A percentile compares a stretch with the other conserved stretches of the same genome.
These are phyloP conservation scores for Scrobipalpa atriplicella DNA, from an alignment of 2,888 invertebrate species.

Conservation along the genomic window DNA sequence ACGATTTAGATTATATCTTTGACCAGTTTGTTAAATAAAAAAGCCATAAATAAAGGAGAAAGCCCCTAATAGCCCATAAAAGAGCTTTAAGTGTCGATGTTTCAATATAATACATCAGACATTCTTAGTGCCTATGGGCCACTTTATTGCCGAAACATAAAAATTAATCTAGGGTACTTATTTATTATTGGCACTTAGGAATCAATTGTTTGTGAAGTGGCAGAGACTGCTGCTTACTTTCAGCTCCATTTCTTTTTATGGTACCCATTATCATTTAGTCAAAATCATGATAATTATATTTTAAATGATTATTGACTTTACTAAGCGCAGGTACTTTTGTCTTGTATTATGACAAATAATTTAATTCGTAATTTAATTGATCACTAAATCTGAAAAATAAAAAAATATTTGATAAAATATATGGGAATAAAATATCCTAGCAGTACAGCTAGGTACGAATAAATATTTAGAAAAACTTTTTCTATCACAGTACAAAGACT, in stretches of 20 bases:
- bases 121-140: constrained; percentile 30
- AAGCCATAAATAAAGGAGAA: constrained; percentile 38
- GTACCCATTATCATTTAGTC: neutral
- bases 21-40: constrained; percentile 36
- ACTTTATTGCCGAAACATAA: constrained; percentile 34
- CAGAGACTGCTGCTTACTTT: constrained; percentile 5
- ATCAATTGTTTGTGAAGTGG: neutral
- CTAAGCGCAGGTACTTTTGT: too few relatives aligned
- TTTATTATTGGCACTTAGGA: constrained; percentile 7
- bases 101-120: constrained; percentile 37
- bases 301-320: too few relatives aligned
- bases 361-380: too few relatives aligned
- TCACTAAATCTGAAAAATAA: too few relatives aligned
- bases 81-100: constrained; percentile 39
- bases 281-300: too few relatives aligned
- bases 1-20: constrained; percentile 22
- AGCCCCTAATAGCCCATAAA: constrained; percentile 42
- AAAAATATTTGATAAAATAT: too few relatives aligned
- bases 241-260: neutral
- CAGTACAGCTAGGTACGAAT: too few relatives aligned
- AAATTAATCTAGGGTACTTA: constrained; percentile 34
- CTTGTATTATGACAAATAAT: too few relatives aligned
- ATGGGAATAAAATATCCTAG: too few relatives aligned
- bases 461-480: too few relatives aligned
- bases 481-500: too few relatives aligned